Conservation (phyloP, 2,888 invertebrate genomes). For the Pardosa pseudoannulata region DNA sequence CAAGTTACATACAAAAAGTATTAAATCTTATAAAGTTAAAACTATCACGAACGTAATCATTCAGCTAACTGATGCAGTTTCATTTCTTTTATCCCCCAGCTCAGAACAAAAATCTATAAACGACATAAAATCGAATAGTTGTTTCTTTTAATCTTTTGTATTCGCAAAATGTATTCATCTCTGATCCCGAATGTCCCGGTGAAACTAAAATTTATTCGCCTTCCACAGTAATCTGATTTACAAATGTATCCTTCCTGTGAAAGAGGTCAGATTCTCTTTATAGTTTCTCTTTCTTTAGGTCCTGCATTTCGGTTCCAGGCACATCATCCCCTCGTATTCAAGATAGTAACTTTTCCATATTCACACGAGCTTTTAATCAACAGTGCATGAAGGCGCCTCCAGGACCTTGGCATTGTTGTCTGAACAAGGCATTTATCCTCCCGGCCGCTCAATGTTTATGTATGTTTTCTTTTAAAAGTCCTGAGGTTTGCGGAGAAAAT, state of each 20-base stretch:
- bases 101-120: no score
- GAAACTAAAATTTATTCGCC: not conserved
- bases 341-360: constrained; percentile 25
- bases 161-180: no score
- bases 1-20: no score
- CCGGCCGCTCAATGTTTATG: constrained; percentile 13
- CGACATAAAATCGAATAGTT: no score
- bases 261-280: not conserved
- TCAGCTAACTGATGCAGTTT: no score
- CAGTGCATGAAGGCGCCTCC: constrained; percentile 60
- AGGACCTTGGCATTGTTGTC: constrained; percentile 53
- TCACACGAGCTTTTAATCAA: constrained; percentile 29
- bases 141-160: no score
- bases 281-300: not conserved
- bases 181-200: no score
- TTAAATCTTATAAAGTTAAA: no score
- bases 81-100: no score
- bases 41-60: no score
- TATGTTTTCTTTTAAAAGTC: not conserved
- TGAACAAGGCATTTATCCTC: constrained; percentile 5
- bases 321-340: constrained; percentile 29
- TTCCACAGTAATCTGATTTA: not conserved
- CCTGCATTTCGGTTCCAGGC: not conserved
- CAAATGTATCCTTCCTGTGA: not conserved
- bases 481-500: not conserved